phyloP scores from a whole-genome alignment of 1,140 invertebrate genomes.

The Pachyrhynchus sulphureomaculatus region DNA sequence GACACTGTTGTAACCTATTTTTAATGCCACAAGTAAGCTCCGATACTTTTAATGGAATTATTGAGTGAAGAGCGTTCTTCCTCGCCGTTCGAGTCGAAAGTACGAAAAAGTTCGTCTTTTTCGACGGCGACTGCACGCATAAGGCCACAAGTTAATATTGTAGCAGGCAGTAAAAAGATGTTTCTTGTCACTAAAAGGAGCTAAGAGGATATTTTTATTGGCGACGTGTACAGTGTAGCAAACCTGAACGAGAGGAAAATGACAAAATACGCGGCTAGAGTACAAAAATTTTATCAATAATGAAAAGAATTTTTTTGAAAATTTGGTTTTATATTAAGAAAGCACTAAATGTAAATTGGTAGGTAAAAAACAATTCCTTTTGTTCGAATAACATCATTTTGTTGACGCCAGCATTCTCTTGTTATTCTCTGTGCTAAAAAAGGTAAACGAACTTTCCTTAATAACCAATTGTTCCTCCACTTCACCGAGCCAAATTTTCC shows the following conservation, averaged over 20 bases:
- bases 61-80: conserved; percentile 16
- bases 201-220: conserved; percentile 12
- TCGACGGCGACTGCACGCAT: conserved; percentile 18
- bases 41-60: conserved; percentile 24
- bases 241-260: neutral
- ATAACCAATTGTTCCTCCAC: conserved; percentile 24
- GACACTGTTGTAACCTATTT: neutral
- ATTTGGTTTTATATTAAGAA: too few relatives aligned
- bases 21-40: conserved; percentile 21
- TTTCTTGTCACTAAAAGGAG: conserved; percentile 15
- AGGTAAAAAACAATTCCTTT: too few relatives aligned
- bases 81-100: neutral
- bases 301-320: too few relatives aligned
- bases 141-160: conserved; percentile 16
- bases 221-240: conserved; percentile 1
- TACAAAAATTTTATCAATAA: too few relatives aligned
- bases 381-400: too few relatives aligned
- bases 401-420: too few relatives aligned
- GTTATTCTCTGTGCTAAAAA: conserved; percentile 1
- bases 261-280: too few relatives aligned
- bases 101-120: neutral
- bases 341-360: too few relatives aligned
- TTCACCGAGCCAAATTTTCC: conserved; percentile 20
- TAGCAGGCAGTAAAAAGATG: conserved; percentile 9
- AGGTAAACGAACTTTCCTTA: conserved; percentile 29